A percentile compares a stretch with the other conserved stretches of the same genome.
Conservation (phyloP, 2,113 vertebrate species). For the Leptocoma aspasia region DNA sequence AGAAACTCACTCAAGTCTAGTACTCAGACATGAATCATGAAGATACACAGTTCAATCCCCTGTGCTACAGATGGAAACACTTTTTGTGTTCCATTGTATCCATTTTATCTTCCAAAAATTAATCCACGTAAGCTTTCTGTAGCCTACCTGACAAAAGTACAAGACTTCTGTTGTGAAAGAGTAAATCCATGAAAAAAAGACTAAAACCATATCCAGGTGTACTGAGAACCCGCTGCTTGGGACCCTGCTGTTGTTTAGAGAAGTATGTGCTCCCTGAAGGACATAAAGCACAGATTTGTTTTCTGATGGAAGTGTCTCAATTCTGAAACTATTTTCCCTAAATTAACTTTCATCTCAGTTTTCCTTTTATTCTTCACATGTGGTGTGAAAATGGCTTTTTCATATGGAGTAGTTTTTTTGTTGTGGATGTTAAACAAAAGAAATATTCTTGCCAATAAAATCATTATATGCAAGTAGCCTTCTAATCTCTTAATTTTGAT, state of each 20-base stretch:
- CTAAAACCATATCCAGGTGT: constrained; percentile 19
- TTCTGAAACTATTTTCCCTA: constrained; percentile 42
- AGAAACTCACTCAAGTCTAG: not conserved
- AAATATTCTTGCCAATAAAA: constrained; percentile 38
- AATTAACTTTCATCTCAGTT: constrained; percentile 43
- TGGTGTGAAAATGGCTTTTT: constrained; percentile 37
- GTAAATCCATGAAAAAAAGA: constrained; percentile 2
- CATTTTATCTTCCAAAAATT: constrained; percentile 18
- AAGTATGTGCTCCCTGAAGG: constrained; percentile 44
- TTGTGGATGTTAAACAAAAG: constrained; percentile 61
- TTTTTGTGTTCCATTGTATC: not conserved
- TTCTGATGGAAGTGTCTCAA: constrained; percentile 49
- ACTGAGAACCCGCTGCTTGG: constrained; percentile 22
- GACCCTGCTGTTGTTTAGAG: constrained; percentile 44
- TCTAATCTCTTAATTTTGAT: constrained; percentile 78
- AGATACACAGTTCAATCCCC: not conserved
- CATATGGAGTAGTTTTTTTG: constrained; percentile 8
- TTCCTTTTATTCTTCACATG: constrained; percentile 19
- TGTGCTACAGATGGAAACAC: not conserved
- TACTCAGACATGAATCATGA: not conserved
- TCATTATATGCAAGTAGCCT: constrained; percentile 59
- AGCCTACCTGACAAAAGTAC: constrained; percentile 22
- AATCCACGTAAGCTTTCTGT: constrained; percentile 1
- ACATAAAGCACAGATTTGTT: constrained; percentile 36
- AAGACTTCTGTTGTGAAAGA: constrained; percentile 19